Conservation (phyloP, 2,113 vertebrate genomes). For the Notiomystis cincta region DNA sequence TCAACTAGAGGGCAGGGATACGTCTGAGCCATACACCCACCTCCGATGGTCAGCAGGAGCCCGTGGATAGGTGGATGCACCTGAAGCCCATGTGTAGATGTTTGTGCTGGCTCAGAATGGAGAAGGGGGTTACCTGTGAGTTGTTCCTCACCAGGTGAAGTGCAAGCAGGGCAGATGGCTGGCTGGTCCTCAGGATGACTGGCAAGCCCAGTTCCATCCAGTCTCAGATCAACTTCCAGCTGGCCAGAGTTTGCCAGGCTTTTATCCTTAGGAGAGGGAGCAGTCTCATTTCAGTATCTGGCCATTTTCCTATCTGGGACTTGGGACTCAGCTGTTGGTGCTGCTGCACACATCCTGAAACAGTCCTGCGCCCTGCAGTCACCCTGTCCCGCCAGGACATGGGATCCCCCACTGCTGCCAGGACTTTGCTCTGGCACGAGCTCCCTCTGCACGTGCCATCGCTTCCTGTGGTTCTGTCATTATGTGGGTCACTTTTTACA, state of each 20-base stretch:
- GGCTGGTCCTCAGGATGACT: neutral
- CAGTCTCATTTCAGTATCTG: neutral
- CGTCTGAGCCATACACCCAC: neutral
- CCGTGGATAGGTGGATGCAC: neutral
- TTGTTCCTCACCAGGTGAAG: neutral
- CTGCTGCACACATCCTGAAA: neutral
- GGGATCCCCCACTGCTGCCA: accelerated
- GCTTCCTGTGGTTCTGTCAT: neutral
- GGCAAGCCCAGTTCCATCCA: neutral
- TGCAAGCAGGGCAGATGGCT: neutral
- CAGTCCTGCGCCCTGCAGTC: neutral
- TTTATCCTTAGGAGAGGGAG: neutral
- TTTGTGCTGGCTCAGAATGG: neutral
- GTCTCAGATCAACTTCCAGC: neutral
- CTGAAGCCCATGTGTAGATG: accelerated
- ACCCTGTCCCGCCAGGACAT: accelerated
- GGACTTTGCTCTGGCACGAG: neutral
- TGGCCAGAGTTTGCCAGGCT: neutral
- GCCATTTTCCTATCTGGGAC: neutral
- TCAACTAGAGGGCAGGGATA: accelerated
- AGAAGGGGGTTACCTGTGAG: neutral
- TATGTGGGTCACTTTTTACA: neutral
- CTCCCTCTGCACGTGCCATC: neutral
- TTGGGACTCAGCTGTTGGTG: accelerated
- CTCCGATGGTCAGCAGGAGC: accelerated